A percentile compares a stretch with the other conserved stretches of the same genome.
These are phyloP conservation scores for Mesoclemmys tuberculata DNA, from an alignment of 2,113 vertebrate species.

Conservation along the genomic window DNA sequence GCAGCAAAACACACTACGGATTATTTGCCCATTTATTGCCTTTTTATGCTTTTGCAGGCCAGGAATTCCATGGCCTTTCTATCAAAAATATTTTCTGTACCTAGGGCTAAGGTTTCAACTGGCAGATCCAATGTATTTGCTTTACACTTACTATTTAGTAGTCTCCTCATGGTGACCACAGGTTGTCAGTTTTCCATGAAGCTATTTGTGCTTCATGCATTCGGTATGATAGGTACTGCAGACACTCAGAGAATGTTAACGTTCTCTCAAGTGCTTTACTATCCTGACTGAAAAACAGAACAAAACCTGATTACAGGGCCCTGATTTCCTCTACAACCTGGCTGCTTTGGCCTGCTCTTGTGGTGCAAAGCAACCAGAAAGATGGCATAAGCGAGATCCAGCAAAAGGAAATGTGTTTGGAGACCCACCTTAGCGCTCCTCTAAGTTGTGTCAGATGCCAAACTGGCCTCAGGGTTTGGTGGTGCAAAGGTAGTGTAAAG, in stretches of 20 bases:
- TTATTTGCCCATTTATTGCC: neutral
- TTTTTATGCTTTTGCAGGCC: neutral
- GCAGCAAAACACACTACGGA: neutral
- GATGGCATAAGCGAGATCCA: neutral
- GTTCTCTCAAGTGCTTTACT: conserved; percentile 38
- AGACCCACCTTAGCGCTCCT: neutral
- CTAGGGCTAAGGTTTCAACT: neutral
- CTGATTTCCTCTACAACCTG: conserved; percentile 47
- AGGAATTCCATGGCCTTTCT: accelerated
- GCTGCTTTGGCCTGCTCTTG: neutral
- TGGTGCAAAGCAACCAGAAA: neutral
- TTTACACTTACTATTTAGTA: conserved; percentile 6
- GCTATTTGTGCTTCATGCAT: conserved; percentile 64
- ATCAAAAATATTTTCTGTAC: neutral
- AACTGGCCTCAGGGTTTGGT: accelerated
- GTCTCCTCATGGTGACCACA: conserved; percentile 54
- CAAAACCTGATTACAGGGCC: conserved; percentile 60
- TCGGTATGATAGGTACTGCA: conserved; percentile 41
- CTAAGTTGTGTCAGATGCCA: accelerated
- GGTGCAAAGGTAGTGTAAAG: neutral
- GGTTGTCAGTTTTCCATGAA: conserved; percentile 61
- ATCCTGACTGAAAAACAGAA: conserved; percentile 61
- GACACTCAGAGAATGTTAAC: conserved; percentile 52
- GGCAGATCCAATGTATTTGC: neutral
- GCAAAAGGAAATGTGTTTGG: neutral